phyloP scores from a whole-genome alignment of 2,797 vertebrate genomes.

The Micrastur ruficollis region DNA sequence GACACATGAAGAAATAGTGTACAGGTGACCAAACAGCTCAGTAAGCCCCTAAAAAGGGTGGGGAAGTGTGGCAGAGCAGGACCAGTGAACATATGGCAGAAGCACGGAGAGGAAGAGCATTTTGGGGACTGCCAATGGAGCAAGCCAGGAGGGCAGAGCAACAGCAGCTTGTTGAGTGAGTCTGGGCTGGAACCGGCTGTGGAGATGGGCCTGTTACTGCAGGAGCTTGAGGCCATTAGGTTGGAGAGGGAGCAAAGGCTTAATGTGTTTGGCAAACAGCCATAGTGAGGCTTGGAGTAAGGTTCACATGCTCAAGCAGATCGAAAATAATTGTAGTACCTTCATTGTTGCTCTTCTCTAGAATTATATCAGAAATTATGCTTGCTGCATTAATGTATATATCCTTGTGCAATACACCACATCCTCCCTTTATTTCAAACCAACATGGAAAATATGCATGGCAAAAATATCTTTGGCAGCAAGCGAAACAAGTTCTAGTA shows the following conservation, averaged over 20 bases:
- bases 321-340: background rate
- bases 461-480: background rate
- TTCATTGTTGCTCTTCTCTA: background rate
- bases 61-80: background rate
- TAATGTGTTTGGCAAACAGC: background rate
- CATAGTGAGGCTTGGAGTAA: background rate
- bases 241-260: background rate
- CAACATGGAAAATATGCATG: background rate
- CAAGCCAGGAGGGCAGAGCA: background rate
- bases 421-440: background rate
- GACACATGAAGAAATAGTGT: background rate
- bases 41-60: background rate
- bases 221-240: background rate
- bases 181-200: background rate
- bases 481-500: background rate
- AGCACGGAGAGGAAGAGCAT: background rate
- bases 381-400: background rate
- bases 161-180: background rate
- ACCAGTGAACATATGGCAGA: background rate
- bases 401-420: background rate
- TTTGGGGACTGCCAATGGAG: background rate
- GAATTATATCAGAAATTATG: background rate
- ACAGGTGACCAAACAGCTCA: background rate
- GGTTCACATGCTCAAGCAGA: background rate
- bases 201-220: background rate